These are phyloP conservation scores for Pseudoatta argentina DNA, from an alignment of 1,140 invertebrate species.

Conservation along the genomic window DNA sequence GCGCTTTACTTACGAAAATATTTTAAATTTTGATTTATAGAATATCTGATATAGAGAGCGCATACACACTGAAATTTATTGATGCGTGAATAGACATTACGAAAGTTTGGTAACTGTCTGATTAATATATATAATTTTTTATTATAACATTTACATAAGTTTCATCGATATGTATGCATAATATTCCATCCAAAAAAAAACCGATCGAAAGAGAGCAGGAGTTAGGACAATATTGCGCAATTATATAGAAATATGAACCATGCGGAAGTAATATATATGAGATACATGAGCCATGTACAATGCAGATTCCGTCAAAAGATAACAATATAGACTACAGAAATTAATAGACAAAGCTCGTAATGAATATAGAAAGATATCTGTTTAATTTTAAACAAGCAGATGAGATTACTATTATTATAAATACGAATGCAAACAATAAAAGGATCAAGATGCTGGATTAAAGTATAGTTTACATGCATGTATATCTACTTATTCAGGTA, in stretches of 20 bases:
- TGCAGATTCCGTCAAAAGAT: conserved; percentile 70
- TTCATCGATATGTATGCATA: conserved; percentile 61
- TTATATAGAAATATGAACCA: conserved; percentile 50
- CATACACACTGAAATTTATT: conserved; percentile 66
- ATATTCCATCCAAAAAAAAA: conserved; percentile 75
- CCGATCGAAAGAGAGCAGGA: conserved; percentile 56
- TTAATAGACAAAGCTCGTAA: conserved; percentile 51
- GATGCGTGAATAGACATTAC: conserved; percentile 14
- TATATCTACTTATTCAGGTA: neutral
- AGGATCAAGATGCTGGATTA: neutral
- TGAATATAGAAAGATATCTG: conserved; percentile 32
- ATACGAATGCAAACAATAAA: neutral
- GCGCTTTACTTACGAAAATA: conserved; percentile 25
- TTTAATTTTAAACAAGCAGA: conserved; percentile 18
- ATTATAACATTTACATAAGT: conserved; percentile 55
- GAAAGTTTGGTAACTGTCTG: neutral
- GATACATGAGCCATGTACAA: conserved; percentile 65
- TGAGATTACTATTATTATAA: neutral
- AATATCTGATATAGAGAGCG: neutral
- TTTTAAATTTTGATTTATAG: conserved; percentile 11
- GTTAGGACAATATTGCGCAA: conserved; percentile 72
- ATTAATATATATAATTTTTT: conserved; percentile 51
- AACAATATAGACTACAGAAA: conserved; percentile 51
- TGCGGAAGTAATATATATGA: conserved; percentile 18
- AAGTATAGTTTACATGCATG: conserved; percentile 20